Conservation (phyloP, 2,888 invertebrate genomes). For the Tridacna crocea region DNA sequence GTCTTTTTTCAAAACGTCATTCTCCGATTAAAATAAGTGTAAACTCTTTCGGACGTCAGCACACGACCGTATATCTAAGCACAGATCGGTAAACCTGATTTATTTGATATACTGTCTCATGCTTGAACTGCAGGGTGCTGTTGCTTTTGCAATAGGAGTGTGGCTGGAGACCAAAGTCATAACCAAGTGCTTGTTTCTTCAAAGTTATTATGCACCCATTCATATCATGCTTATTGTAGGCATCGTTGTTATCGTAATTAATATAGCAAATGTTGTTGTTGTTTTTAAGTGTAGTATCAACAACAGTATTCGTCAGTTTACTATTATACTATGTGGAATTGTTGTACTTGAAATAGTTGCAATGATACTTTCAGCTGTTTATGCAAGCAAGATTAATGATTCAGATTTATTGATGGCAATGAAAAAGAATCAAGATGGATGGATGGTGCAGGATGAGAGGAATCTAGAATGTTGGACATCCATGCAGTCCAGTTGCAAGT, state of each 20-base stretch:
- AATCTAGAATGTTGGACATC: slow-evolving; percentile 3
- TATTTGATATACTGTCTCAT: slow-evolving; percentile 9
- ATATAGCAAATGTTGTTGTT: slow-evolving; percentile 1
- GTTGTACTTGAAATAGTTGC: slow-evolving; percentile 1
- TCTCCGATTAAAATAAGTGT: not conserved
- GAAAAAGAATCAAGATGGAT: not conserved
- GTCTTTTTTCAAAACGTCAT: no score
- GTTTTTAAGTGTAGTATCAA: not conserved
- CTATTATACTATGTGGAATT: not conserved
- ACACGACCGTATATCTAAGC: slow-evolving; percentile 9
- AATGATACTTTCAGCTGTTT: not conserved
- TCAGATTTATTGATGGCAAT: not conserved
- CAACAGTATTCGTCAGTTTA: slow-evolving; percentile 9
- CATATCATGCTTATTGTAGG: slow-evolving; percentile 4
- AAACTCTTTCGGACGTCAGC: not conserved
- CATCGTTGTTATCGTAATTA: not conserved
- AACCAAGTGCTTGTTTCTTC: not conserved
- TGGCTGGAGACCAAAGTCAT: slow-evolving; percentile 17
- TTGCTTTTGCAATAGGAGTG: slow-evolving; percentile 1
- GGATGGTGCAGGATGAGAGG: not conserved
- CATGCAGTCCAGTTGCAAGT: not conserved
- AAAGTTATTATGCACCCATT: not conserved
- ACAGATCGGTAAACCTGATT: slow-evolving; percentile 2
- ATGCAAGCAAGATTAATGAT: not conserved
- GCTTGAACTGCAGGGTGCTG: slow-evolving; percentile 6